These are phyloP conservation scores for Botia kubotai DNA, from an alignment of 2,797 vertebrate species.

Conservation along the genomic window DNA sequence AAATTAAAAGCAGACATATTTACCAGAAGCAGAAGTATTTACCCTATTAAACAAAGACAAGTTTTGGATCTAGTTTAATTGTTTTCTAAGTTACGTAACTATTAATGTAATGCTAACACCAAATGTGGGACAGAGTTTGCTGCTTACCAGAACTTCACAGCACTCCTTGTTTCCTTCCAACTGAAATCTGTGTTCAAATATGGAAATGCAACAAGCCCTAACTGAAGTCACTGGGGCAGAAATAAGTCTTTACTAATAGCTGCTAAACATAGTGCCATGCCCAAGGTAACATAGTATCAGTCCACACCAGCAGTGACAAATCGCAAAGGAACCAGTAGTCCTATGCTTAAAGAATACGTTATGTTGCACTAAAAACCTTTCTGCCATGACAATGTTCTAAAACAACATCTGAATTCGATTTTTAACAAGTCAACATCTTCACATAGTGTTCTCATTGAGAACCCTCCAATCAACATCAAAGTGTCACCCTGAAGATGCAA, in stretches of 20 bases:
- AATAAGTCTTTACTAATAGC: background rate
- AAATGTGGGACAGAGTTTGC: background rate
- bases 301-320: background rate
- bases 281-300: background rate
- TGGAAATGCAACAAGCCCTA: background rate
- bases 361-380: too few species aligned
- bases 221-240: background rate
- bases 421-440: background rate
- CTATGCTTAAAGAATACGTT: too few species aligned
- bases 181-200: background rate
- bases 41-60: conserved; percentile 14
- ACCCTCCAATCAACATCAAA: too few species aligned
- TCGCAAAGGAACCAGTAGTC: background rate
- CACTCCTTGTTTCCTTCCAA: too few species aligned
- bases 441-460: background rate
- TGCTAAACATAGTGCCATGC: background rate
- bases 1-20: too few species aligned
- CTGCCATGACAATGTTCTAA: too few species aligned
- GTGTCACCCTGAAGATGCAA: too few species aligned
- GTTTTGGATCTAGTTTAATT: too few species aligned
- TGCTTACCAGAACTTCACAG: background rate
- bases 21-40: conserved; percentile 67
- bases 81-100: too few species aligned
- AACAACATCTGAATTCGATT: too few species aligned
- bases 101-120: conserved; percentile 29